Evolutionary conservation across 2,888 invertebrate species (phyloP).

Genomic region (Nymphalis polychloros): DNA sequence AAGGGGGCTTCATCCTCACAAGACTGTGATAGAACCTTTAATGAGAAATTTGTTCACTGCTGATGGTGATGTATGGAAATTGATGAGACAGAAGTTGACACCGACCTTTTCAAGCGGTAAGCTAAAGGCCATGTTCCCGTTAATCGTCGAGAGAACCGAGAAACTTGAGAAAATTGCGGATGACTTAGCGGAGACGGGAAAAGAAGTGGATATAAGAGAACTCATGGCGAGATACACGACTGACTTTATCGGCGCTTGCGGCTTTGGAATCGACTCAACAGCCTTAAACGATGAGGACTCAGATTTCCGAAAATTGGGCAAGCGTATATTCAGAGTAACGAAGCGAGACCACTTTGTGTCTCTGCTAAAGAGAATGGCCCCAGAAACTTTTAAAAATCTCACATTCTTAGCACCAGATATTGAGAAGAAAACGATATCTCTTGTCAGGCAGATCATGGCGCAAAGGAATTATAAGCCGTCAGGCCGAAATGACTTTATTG

Average conservation of each 20-base stretch:
- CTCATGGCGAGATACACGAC: conserved; percentile 53
- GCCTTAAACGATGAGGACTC: conserved; percentile 49
- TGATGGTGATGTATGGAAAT: conserved; percentile 54
- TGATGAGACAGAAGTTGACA: conserved; percentile 50
- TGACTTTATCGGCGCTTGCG: conserved; percentile 52
- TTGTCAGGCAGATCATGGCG: conserved; percentile 45
- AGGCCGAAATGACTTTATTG: conserved; percentile 53
- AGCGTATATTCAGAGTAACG: conserved; percentile 37
- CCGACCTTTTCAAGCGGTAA: conserved; percentile 51
- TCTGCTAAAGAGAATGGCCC: conserved; percentile 43
- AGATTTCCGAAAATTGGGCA: conserved; percentile 44
- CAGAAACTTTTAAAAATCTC: conserved; percentile 43
- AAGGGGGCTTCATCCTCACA: conserved; percentile 44
- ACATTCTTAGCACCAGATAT: conserved; percentile 40
- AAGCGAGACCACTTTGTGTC: conserved; percentile 41
- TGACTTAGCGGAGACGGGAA: conserved; percentile 34
- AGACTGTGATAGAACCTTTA: conserved; percentile 44
- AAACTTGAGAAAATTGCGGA: conserved; percentile 45
- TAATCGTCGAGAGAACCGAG: conserved; percentile 47
- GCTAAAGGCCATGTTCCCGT: conserved; percentile 52
- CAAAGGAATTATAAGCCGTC: conserved; percentile 47
- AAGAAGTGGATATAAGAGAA: conserved; percentile 48
- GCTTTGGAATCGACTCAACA: conserved; percentile 51
- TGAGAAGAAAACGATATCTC: conserved; percentile 41
- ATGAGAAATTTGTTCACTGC: conserved; percentile 48